phyloP scores from a whole-genome alignment of 2,888 invertebrate species.

The Lasiommata megera region DNA sequence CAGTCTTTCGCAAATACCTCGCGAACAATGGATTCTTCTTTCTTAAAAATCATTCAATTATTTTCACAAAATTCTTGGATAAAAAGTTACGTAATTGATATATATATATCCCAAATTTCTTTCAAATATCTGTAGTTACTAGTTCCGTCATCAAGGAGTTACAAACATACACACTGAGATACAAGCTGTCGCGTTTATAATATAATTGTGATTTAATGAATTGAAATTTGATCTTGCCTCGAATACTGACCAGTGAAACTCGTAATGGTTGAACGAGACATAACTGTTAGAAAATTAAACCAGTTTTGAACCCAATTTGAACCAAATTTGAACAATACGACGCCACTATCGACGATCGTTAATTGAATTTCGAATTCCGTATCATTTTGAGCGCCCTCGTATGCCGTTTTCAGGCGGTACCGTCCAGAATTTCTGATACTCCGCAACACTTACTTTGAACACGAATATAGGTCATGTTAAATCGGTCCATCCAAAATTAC shows the following conservation, averaged over 20 bases:
- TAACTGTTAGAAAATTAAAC: constrained; percentile 17
- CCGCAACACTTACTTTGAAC: neutral
- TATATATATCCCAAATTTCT: no score
- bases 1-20: no score
- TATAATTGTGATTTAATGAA: neutral
- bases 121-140: no score
- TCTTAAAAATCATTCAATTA: no score
- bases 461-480: constrained; percentile 7
- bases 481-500: constrained; percentile 22
- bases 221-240: neutral
- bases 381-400: constrained; percentile 28
- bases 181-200: neutral
- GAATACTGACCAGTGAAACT: neutral
- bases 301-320: constrained; percentile 9
- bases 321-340: constrained; percentile 18
- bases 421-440: constrained; percentile 9
- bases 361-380: constrained; percentile 32
- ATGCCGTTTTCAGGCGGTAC: constrained; percentile 19
- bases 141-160: no score
- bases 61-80: no score
- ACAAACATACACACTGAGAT: neutral
- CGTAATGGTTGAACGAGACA: neutral
- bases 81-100: no score
- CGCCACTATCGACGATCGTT: constrained; percentile 18
- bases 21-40: no score